Base-by-base conservation (phyloP, 2,888 invertebrate species). In the Charanyca ferruginea region DNA sequence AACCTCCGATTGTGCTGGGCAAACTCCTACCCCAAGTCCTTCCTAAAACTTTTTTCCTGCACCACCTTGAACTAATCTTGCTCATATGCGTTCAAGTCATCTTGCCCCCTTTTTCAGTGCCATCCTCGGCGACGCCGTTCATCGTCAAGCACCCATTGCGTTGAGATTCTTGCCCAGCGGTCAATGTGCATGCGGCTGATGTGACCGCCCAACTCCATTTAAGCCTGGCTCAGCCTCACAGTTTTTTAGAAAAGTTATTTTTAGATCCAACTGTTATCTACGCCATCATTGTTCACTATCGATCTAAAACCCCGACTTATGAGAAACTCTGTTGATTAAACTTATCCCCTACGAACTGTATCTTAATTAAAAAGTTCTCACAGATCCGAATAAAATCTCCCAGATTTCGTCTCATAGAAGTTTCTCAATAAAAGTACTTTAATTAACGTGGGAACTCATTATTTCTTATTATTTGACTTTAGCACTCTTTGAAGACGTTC, bases 301-400 rank as follows among this genome's bases (percentile, higher is more conserved):
- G 18, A 67, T 58, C 63, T 23, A 32, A 13, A 7, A 7, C 5
- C 11, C 38, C 65, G 38, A 79, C 69, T 55, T 59, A 61, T 58
- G 68, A 23, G 48, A 55, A 66, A 66, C 55, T 81, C 60, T 11
- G 11, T 66, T 66, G 53, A 68, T 70, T 48, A 67, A 79, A 81
- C 65, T 82, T 79, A 70, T 62, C 35, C 45, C 23, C 28, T 52
- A 60, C 66, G 51, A 49, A 48, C 68, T 41, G 66, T 68, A 57
- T 73, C 72, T 80, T 84, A 87, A 87, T 88, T 88, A 87, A 81
- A 86, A 88, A 88, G 84, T 88, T 88, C 59, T 52, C 54, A 47
- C 49, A 53, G 54, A 85, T 85, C 62, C 65, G 74, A 82, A 83
- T 80, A 83, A 83, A 85, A 83, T 81, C 79, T 75, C 42, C 52